Conservation (phyloP, 2,113 vertebrate genomes). For the Chlorodrepanis virens region DNA sequence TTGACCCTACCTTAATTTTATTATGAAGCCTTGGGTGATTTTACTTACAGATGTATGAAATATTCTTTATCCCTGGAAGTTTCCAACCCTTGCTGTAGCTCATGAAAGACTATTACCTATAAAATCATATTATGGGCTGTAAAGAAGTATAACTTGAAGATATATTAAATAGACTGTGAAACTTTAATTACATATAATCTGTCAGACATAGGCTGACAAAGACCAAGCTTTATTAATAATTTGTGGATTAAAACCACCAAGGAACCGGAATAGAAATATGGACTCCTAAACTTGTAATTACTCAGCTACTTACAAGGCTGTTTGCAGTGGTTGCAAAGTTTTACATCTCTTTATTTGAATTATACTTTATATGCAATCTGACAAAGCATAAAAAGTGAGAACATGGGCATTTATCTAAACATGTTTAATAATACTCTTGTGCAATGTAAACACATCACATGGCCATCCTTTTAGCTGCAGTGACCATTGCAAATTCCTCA, state of each 20-base stretch:
- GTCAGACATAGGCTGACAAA: background rate
- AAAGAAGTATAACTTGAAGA: background rate
- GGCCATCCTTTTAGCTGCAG: background rate
- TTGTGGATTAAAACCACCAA: background rate
- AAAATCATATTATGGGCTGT: background rate
- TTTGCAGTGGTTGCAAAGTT: background rate
- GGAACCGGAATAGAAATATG: background rate
- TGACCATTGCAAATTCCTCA: background rate
- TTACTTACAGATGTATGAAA: background rate
- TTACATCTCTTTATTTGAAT: background rate
- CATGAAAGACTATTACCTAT: background rate
- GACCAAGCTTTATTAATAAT: background rate
- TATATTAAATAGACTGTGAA: background rate
- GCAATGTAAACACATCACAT: background rate
- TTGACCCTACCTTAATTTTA: background rate
- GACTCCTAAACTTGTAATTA: background rate
- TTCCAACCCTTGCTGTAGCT: background rate
- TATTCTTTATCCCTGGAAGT: background rate
- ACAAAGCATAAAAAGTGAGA: background rate
- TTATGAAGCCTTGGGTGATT: background rate
- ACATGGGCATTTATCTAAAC: background rate
- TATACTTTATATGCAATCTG: background rate
- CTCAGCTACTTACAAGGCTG: background rate
- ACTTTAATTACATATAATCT: background rate
- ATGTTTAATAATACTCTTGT: background rate